Conservation (phyloP, 2,113 vertebrate species). For the Aix galericulata region DNA sequence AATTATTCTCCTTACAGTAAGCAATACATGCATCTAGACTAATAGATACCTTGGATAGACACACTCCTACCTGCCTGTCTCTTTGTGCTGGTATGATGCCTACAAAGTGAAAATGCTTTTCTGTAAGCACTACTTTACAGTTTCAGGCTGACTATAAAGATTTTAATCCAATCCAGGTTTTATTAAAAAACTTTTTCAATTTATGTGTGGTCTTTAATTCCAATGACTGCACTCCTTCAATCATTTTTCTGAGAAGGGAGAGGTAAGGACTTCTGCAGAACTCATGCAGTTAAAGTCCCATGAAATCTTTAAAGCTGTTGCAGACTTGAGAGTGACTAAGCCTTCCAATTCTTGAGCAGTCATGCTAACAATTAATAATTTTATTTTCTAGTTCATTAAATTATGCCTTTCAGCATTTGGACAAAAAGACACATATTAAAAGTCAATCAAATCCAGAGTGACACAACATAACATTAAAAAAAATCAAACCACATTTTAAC, state of each 20-base stretch:
- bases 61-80: not conserved
- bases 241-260: not conserved
- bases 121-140: not conserved
- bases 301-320: constrained; percentile 1
- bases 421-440: not conserved
- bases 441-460: not conserved
- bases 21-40: not conserved
- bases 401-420: not conserved
- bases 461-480: not conserved
- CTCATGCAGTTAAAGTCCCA: not conserved
- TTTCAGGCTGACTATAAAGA: not conserved
- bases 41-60: not conserved
- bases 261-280: not conserved
- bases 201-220: not conserved
- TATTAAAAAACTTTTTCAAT: not conserved
- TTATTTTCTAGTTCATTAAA: constrained; percentile 29
- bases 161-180: not conserved
- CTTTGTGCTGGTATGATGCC: not conserved
- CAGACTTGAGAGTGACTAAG: not conserved
- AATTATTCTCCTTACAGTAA: not conserved
- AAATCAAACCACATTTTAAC: not conserved
- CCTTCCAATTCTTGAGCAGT: not conserved
- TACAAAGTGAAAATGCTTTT: not conserved
- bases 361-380: not conserved
- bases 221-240: not conserved